phyloP scores from a whole-genome alignment of 2,888 invertebrate species.

The Lithophane ornitopus region DNA sequence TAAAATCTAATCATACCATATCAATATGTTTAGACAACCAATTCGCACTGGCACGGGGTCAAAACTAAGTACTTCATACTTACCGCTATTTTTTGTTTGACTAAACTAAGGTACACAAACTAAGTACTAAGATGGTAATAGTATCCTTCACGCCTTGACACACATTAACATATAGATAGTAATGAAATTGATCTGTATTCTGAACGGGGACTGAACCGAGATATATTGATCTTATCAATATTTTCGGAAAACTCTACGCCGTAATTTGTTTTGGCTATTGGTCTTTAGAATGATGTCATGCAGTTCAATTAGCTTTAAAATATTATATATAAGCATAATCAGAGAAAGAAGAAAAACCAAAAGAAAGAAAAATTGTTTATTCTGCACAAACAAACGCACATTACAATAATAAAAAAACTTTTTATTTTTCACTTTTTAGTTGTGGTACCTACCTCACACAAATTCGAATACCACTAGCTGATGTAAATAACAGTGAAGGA shows the following conservation, averaged over 20 bases:
- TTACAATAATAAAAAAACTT: too few relatives aligned
- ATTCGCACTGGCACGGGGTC: conserved; percentile 19
- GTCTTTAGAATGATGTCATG: neutral
- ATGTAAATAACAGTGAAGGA: too few relatives aligned
- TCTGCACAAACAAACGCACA: too few relatives aligned
- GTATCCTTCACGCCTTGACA: conserved; percentile 30
- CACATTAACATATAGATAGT: conserved; percentile 21
- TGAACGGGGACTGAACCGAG: neutral
- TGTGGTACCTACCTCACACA: too few relatives aligned
- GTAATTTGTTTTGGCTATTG: neutral
- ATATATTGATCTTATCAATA: conserved; percentile 15
- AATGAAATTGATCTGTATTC: conserved; percentile 23
- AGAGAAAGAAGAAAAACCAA: too few relatives aligned
- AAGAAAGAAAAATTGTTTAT: too few relatives aligned
- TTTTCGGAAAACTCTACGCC: neutral
- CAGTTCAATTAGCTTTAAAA: neutral
- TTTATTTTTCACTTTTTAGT: too few relatives aligned
- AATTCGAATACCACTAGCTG: too few relatives aligned
- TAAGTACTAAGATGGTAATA: conserved; percentile 7
- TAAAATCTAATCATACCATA: conserved; percentile 34
- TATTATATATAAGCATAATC: too few relatives aligned
- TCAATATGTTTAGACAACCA: conserved; percentile 29
- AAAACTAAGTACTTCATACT: neutral
- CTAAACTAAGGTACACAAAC: conserved; percentile 8
- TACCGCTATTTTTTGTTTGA: neutral